Evolutionary conservation across 2,113 vertebrate genomes (phyloP), one percentile per base, ranked within the genome.

Genomic region (Tor tambroides): DNA sequence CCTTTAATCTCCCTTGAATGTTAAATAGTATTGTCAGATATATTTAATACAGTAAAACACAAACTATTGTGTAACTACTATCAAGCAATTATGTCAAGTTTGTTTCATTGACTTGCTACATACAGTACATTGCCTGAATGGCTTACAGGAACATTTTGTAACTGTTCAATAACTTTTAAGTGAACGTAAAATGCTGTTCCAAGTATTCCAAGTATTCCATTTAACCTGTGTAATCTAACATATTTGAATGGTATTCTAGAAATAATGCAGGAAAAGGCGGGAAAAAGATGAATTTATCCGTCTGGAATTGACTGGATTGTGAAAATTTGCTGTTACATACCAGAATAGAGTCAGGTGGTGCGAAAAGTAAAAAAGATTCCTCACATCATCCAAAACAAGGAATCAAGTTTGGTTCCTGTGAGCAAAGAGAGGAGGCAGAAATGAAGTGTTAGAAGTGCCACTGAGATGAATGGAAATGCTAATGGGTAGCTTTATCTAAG

Each of bases 221-320:
- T 32, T 69, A 32, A 30, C 28, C 8, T 35, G 1, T 35, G 1
- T 17, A 35, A 21, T 35, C 30, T 35, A 17, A 35, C 21, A 7
- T 71, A 71, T 21, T 35, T 71, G 7, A 71, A 35, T 32, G 30
- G 28, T 74, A 41, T 35, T 21, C 67, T 1, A 71, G 67, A 72
- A 35, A 69, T 69, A 41, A n/a, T 43, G 35, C 19, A n/a, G 17
- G 69, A 15, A 69, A 75, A 75, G 10, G 23, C 72, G 46, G n/a
- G n/a, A n/a, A n/a, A n/a, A n/a, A n/a, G n/a, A n/a, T 46, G 5
- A 75, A 43, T 75, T 26, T n/a, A 75, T 46, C 72, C 38, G 15
- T 75, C 21, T 75, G 41, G 23, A 75, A 26, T 46, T n/a, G 38
- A 75, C 9, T 43, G 71, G 41, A 75, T 46, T 75, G 72, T 75